phyloP scores from a whole-genome alignment of 2,888 invertebrate genomes.

The Fragum sueziense region DNA sequence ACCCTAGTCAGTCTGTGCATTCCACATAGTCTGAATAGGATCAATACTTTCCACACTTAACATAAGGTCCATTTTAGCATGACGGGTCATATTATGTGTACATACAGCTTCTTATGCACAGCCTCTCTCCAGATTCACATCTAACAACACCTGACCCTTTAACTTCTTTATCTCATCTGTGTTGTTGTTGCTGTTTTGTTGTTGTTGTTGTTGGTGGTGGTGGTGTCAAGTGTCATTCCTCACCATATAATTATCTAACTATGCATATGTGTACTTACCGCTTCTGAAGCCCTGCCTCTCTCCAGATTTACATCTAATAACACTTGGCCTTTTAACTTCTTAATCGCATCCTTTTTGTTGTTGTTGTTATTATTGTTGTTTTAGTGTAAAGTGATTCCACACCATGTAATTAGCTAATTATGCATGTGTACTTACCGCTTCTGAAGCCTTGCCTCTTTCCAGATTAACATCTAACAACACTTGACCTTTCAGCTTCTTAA shows the following conservation, averaged over 20 bases:
- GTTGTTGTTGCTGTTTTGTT: too few species aligned
- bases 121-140: slow-evolving; percentile 81
- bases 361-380: slow-evolving; percentile 44
- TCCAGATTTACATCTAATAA: slow-evolving; percentile 81
- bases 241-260: background rate
- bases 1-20: too few species aligned
- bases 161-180: slow-evolving; percentile 79
- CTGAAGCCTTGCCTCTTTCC: slow-evolving; percentile 79
- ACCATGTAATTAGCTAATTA: background rate
- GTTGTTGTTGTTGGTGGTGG: too few species aligned
- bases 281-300: slow-evolving; percentile 79
- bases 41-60: too few species aligned
- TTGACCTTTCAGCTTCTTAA: slow-evolving; percentile 77
- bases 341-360: slow-evolving; percentile 77
- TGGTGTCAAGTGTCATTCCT: background rate
- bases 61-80: background rate
- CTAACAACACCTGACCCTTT: slow-evolving; percentile 77
- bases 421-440: slow-evolving; percentile 74
- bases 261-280: slow-evolving; percentile 76
- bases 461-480: slow-evolving; percentile 81
- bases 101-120: slow-evolving; percentile 80
- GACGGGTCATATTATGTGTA: too few species aligned
- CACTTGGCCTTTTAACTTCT: slow-evolving; percentile 77
- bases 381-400: background rate
- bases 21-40: too few species aligned